A percentile compares a stretch with the other conserved stretches of the same genome.
These are phyloP conservation scores for Zaprionus obscuricornis DNA, from an alignment of 2,888 invertebrate genomes.

Conservation along the genomic window DNA sequence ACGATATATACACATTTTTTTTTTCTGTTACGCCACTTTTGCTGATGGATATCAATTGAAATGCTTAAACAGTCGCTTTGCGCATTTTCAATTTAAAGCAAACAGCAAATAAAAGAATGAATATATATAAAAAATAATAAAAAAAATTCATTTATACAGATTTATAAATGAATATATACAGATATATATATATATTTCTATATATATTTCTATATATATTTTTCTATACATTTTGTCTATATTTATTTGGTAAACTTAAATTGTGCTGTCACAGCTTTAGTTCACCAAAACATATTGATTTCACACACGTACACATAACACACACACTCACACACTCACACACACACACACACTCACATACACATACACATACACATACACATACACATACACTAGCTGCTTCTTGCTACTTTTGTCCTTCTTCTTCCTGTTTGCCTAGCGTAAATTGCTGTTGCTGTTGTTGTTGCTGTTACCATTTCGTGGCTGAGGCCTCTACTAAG, in stretches of 20 bases:
- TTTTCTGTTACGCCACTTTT: slow-evolving; percentile 59
- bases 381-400: background rate
- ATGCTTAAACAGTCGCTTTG: slow-evolving; percentile 68
- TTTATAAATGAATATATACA: slow-evolving; percentile 4
- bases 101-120: slow-evolving; percentile 12
- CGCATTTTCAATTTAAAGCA: slow-evolving; percentile 64
- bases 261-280: slow-evolving; percentile 51
- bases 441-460: slow-evolving; percentile 37
- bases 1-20: slow-evolving; percentile 5
- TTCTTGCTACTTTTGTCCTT: slow-evolving; percentile 10
- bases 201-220: slow-evolving; percentile 33
- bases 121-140: background rate
- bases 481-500: slow-evolving; percentile 45
- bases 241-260: slow-evolving; percentile 55
- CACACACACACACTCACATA: slow-evolving; percentile 15
- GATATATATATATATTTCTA: background rate
- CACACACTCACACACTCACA: slow-evolving; percentile 12
- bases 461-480: slow-evolving; percentile 38
- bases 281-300: slow-evolving; percentile 53
- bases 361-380: slow-evolving; percentile 15
- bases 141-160: background rate
- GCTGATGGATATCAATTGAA: slow-evolving; percentile 78
- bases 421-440: slow-evolving; percentile 10
- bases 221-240: too few relatives aligned
- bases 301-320: slow-evolving; percentile 29